A percentile compares a stretch with the other conserved stretches of the same genome.
phyloP scores from a whole-genome alignment of 2,888 invertebrate species.

The Rhamphomyia laevipes region DNA sequence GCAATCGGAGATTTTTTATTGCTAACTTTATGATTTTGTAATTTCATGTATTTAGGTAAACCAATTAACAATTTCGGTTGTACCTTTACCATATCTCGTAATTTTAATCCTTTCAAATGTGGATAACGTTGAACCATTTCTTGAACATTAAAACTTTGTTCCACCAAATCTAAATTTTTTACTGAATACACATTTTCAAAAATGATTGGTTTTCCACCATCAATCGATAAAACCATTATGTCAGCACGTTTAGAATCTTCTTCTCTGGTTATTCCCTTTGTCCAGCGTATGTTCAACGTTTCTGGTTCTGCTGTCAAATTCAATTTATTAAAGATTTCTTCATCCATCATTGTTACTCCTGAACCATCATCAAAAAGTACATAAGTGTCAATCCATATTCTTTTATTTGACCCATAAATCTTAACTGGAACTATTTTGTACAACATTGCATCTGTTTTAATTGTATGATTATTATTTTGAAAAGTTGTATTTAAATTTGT shows the following conservation, averaged over 20 bases:
- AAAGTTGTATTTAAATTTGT: background rate
- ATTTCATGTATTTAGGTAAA: slow-evolving; percentile 2
- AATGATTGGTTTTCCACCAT: background rate
- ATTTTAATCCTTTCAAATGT: background rate
- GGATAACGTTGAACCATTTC: background rate
- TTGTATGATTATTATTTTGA: background rate
- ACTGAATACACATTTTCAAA: slow-evolving; percentile 1
- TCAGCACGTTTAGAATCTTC: slow-evolving; percentile 1
- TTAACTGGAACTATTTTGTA: slow-evolving; percentile 11
- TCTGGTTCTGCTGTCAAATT: slow-evolving; percentile 3
- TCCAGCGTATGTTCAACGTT: slow-evolving; percentile 3
- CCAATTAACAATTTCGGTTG: slow-evolving; percentile 2
- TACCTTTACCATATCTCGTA: background rate
- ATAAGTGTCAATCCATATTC: background rate
- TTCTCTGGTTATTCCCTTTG: background rate
- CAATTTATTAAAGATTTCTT: slow-evolving; percentile 7
- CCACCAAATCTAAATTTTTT: slow-evolving; percentile 2
- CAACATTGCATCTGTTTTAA: background rate
- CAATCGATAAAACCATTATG: background rate
- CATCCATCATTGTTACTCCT: slow-evolving; percentile 5
- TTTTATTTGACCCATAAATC: slow-evolving; percentile 1
- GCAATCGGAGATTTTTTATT: slow-evolving; percentile 2
- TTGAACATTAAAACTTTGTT: background rate
- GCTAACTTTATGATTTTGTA: background rate
- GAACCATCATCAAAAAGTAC: slow-evolving; percentile 7